Conservation (phyloP, 2,113 vertebrate genomes). For the Alligator mississippiensis region DNA sequence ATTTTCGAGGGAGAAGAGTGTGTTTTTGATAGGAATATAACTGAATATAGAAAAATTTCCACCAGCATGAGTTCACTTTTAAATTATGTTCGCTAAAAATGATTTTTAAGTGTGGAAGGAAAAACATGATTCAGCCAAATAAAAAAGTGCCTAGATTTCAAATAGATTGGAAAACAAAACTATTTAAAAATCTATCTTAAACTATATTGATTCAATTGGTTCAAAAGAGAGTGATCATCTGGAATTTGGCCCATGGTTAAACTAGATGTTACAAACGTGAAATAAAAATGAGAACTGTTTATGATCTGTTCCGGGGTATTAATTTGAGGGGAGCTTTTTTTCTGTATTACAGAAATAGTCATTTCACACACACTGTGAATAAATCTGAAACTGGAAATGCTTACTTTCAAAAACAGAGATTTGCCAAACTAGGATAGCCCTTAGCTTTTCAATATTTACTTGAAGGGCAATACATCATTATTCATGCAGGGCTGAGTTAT, state of each 20-base stretch:
- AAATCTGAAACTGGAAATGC: neutral
- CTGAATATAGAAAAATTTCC: no score
- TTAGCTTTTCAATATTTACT: fast-evolving
- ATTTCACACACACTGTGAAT: neutral
- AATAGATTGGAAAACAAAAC: no score
- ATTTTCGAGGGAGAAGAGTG: no score
- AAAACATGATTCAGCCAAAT: no score
- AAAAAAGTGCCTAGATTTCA: no score
- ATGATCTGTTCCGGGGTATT: neutral
- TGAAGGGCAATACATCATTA: neutral
- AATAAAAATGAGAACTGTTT: conserved; percentile 25
- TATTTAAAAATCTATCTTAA: no score
- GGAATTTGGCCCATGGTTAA: neutral
- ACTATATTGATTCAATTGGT: neutral
- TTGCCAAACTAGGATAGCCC: fast-evolving
- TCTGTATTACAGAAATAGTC: neutral
- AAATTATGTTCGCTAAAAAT: no score
- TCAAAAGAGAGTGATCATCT: conserved; percentile 6
- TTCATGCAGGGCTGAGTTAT: neutral
- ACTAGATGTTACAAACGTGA: conserved; percentile 24
- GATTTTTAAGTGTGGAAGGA: no score
- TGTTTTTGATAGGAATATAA: no score
- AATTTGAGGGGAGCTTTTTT: neutral
- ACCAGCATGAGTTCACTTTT: no score
- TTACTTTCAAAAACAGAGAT: neutral